These are phyloP conservation scores for Drosophila ananassae DNA, from an alignment of 1,140 invertebrate species.

Conservation along the genomic window DNA sequence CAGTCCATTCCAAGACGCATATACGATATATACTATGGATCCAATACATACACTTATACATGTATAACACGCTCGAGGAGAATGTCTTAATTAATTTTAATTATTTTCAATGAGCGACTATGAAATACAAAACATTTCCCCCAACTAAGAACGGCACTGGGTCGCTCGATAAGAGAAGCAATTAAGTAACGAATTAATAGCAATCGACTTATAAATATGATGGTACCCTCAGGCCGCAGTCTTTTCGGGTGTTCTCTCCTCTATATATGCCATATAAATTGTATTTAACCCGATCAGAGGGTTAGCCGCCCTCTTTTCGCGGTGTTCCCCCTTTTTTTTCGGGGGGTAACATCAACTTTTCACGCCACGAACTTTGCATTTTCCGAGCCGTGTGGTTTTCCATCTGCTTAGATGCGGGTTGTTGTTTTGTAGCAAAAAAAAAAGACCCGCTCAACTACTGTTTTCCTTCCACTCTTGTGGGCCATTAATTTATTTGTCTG, in stretches of 20 bases:
- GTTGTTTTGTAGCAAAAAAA: not conserved
- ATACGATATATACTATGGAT: slow-evolving; percentile 3
- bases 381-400: slow-evolving; percentile 52
- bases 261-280: slow-evolving; percentile 22
- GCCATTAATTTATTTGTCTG: slow-evolving; percentile 81
- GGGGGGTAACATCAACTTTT: slow-evolving; percentile 38
- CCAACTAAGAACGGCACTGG: slow-evolving; percentile 61
- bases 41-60: not conserved
- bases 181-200: slow-evolving; percentile 79
- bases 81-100: slow-evolving; percentile 83
- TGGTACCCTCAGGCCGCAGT: slow-evolving; percentile 63
- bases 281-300: slow-evolving; percentile 64
- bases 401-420: slow-evolving; percentile 68
- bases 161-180: slow-evolving; percentile 66
- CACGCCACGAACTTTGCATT: slow-evolving; percentile 49
- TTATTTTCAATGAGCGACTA: slow-evolving; percentile 82
- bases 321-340: slow-evolving; percentile 1
- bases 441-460: slow-evolving; percentile 8
- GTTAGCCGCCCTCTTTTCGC: slow-evolving; percentile 10
- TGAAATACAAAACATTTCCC: slow-evolving; percentile 67
- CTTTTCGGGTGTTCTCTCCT: slow-evolving; percentile 3
- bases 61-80: slow-evolving; percentile 26
- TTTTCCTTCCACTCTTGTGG: not conserved
- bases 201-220: slow-evolving; percentile 62
- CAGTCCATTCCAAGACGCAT: slow-evolving; percentile 41